A percentile compares a stretch with the other conserved stretches of the same genome.
phyloP scores from a whole-genome alignment of 2,113 vertebrate species.

The Xiphophorus hellerii region DNA sequence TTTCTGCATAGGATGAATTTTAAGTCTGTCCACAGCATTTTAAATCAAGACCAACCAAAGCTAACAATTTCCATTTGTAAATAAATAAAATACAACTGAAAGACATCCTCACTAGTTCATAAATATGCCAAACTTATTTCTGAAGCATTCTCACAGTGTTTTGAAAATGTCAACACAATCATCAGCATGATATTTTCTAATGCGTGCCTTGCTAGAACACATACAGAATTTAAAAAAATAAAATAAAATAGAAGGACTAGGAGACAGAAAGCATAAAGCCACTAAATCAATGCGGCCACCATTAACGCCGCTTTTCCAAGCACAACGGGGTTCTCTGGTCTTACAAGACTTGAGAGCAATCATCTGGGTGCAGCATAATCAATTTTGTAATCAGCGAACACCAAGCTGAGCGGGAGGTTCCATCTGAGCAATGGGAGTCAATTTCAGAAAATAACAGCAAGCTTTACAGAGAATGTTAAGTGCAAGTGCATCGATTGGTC shows the following conservation, averaged over 20 bases:
- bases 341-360: constrained; percentile 9
- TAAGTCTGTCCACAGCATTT: neutral
- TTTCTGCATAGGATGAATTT: neutral
- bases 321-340: constrained; percentile 4
- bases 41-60: neutral
- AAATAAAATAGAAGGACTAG: neutral
- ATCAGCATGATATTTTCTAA: neutral
- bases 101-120: neutral
- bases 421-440: neutral
- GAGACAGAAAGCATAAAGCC: neutral
- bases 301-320: constrained; percentile 12
- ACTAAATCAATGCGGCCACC: constrained; percentile 4
- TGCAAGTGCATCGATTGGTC: neutral
- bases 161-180: neutral
- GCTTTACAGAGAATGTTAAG: neutral
- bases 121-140: neutral
- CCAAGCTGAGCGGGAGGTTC: constrained; percentile 2
- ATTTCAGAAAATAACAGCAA: neutral
- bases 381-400: constrained; percentile 27
- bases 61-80: neutral
- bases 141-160: neutral
- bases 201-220: neutral
- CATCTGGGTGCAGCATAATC: constrained; percentile 18
- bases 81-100: neutral
- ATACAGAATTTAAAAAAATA: neutral